phyloP scores from a whole-genome alignment of 2,888 invertebrate genomes.

The Drosophila multiciliata region DNA sequence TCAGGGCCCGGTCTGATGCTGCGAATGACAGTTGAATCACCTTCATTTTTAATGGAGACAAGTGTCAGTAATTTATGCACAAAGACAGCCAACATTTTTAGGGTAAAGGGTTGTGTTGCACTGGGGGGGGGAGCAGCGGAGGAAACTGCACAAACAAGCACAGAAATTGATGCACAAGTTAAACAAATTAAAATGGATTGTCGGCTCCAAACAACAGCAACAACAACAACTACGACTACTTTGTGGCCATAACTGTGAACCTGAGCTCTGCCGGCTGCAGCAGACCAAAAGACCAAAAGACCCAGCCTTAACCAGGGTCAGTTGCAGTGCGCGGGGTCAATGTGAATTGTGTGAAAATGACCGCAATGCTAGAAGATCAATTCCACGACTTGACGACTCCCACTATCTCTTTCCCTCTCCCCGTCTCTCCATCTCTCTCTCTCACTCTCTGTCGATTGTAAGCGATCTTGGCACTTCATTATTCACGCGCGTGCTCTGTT shows the following conservation, averaged over 20 bases:
- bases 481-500: constrained; percentile 78
- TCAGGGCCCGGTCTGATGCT: constrained; percentile 56
- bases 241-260: constrained; percentile 53
- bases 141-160: constrained; percentile 61
- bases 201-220: constrained; percentile 36
- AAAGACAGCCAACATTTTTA: constrained; percentile 40
- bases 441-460: constrained; percentile 51
- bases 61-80: constrained; percentile 81
- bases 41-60: constrained; percentile 81
- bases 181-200: constrained; percentile 81
- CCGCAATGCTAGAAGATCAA: constrained; percentile 56
- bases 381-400: constrained; percentile 53
- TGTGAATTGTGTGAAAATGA: constrained; percentile 78
- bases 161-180: constrained; percentile 78
- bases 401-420: neutral
- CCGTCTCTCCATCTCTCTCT: neutral
- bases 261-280: constrained; percentile 30
- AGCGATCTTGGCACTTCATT: constrained; percentile 82
- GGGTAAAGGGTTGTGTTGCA: constrained; percentile 7
- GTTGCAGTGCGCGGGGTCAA: constrained; percentile 71
- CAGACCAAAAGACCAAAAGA: neutral
- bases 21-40: constrained; percentile 77
- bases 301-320: constrained; percentile 72
- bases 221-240: neutral
- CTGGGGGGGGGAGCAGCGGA: neutral